Evolutionary conservation across 1,140 invertebrate genomes (phyloP).

Genomic region (Dendroctonus valens): DNA sequence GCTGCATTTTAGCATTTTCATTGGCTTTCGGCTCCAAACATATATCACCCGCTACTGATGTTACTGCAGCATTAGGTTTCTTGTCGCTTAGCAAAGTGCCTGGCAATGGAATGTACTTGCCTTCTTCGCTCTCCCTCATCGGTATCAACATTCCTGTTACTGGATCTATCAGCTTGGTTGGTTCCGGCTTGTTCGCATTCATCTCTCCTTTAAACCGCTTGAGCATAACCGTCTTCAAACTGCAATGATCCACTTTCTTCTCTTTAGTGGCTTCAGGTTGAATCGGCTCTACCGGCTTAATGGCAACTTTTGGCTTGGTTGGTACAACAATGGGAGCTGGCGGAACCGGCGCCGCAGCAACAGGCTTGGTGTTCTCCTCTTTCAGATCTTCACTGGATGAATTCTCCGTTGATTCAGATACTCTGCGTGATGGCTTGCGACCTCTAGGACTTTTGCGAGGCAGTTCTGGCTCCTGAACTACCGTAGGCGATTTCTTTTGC

Average conservation of each 20-base stretch:
- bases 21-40: constrained; percentile 40
- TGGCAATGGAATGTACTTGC: constrained; percentile 65
- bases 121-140: constrained; percentile 71
- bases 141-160: constrained; percentile 72
- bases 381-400: constrained; percentile 51
- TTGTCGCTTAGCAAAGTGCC: constrained; percentile 32
- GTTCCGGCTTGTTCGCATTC: constrained; percentile 50
- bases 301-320: background rate
- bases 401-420: constrained; percentile 63
- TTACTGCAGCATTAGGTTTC: constrained; percentile 28
- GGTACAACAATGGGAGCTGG: constrained; percentile 11
- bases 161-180: constrained; percentile 69
- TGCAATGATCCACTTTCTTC: constrained; percentile 43
- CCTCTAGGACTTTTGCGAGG: constrained; percentile 60
- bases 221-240: constrained; percentile 46
- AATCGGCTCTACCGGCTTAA: constrained; percentile 21
- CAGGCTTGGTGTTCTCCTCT: constrained; percentile 46
- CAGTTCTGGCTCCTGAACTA: constrained; percentile 38
- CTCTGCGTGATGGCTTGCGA: constrained; percentile 59
- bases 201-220: constrained; percentile 47
- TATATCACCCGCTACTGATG: background rate
- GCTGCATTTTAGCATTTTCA: constrained; percentile 34
- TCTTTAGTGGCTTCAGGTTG: constrained; percentile 17
- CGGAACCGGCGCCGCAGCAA: constrained; percentile 44
- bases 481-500: constrained; percentile 45